Percentiles rank a stretch among this genome's conserved stretches.
Conservation (phyloP, 35 echinoderm and acorn worm genomes). For the Heliocidaris tuberculata region DNA sequence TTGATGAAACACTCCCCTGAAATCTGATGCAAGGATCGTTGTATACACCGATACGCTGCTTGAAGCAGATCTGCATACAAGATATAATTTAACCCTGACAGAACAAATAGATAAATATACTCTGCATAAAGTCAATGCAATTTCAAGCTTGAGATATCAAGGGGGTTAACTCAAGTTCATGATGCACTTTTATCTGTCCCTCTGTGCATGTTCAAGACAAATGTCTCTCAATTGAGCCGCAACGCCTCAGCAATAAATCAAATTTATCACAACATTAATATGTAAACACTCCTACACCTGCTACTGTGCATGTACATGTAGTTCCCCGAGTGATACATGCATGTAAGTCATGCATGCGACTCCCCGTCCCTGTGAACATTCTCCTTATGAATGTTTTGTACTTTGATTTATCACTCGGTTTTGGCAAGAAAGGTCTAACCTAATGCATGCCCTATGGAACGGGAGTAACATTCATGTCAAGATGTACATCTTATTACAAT, state of each 20-base stretch:
- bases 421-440: neutral
- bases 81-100: neutral
- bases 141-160: neutral
- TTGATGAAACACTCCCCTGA: too few species aligned
- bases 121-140: neutral
- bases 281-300: neutral
- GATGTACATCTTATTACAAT: too few species aligned
- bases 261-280: neutral
- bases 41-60: neutral
- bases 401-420: neutral
- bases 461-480: too few species aligned
- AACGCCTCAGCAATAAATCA: slow-evolving; percentile 7
- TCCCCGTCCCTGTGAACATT: neutral
- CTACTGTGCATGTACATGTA: neutral
- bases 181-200: neutral
- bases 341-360: neutral
- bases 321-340: neutral
- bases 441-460: neutral
- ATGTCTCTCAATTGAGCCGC: slow-evolving; percentile 7
- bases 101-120: neutral
- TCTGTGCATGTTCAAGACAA: slow-evolving; percentile 6
- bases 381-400: neutral
- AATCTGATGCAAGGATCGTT: neutral
- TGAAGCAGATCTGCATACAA: neutral
- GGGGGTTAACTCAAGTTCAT: neutral